Conservation (phyloP, 2,888 invertebrate species). For the Archips xylosteana region DNA sequence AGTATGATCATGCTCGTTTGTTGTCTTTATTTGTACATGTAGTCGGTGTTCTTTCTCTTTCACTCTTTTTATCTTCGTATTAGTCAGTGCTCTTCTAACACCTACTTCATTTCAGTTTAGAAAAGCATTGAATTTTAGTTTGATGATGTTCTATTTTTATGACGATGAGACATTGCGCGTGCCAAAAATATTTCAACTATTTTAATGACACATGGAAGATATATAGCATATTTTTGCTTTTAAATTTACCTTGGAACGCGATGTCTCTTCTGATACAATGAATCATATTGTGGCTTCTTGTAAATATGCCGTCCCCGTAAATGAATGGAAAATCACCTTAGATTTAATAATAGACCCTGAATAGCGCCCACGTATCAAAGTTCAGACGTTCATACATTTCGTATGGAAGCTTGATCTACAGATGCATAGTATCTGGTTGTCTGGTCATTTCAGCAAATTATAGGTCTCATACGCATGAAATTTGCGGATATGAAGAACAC, state of each 20-base stretch:
- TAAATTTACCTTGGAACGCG: conserved; percentile 30
- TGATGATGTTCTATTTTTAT: conserved; percentile 27
- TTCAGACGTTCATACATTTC: conserved; percentile 18
- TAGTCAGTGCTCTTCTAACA: conserved; percentile 60
- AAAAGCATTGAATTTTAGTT: conserved; percentile 35
- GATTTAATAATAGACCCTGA: conserved; percentile 26
- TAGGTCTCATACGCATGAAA: neutral
- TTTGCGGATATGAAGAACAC: too few species aligned
- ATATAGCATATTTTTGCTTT: conserved; percentile 10
- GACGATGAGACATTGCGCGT: conserved; percentile 20
- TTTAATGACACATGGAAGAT: conserved; percentile 16
- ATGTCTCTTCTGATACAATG: conserved; percentile 37
- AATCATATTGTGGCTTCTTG: conserved; percentile 38
- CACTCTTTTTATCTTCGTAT: conserved; percentile 65
- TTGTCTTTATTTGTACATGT: conserved; percentile 69
- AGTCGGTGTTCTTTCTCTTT: conserved; percentile 86
- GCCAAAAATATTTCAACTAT: conserved; percentile 28
- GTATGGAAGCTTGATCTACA: conserved; percentile 22
- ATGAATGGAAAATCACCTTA: conserved; percentile 34
- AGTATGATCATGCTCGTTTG: conserved; percentile 57
- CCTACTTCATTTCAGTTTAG: conserved; percentile 39
- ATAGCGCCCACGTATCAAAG: conserved; percentile 7
- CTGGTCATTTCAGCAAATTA: conserved; percentile 32
- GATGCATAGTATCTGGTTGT: conserved; percentile 9
- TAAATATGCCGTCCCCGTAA: conserved; percentile 41